Percentiles rank a stretch among this genome's conserved stretches.
Conservation (phyloP, 2,888 invertebrate genomes). For the Norana najaformis region DNA sequence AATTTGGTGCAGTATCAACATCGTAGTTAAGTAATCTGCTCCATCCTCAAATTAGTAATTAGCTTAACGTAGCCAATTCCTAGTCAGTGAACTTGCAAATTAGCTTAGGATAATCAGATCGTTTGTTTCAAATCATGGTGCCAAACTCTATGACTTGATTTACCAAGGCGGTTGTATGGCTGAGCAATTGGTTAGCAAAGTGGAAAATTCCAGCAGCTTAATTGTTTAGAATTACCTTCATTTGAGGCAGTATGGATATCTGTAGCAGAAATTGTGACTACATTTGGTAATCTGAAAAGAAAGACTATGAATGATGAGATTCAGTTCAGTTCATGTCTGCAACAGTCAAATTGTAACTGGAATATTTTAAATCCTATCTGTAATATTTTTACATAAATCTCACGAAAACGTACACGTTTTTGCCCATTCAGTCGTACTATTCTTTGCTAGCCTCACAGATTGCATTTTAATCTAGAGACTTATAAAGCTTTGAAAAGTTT, state of each 20-base stretch:
- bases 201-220: not conserved
- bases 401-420: not conserved
- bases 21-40: too few species aligned
- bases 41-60: too few species aligned
- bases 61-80: too few species aligned
- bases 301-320: not conserved
- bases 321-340: not conserved
- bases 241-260: not conserved
- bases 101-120: too few species aligned
- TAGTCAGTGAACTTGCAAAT: too few species aligned
- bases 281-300: not conserved
- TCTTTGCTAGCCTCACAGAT: not conserved
- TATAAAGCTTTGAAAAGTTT: not conserved
- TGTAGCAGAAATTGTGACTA: not conserved
- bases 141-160: constrained; percentile 1
- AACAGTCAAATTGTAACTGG: not conserved
- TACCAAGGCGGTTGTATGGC: not conserved
- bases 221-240: not conserved
- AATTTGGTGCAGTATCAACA: too few species aligned
- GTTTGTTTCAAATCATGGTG: not conserved
- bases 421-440: not conserved
- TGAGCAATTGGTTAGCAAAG: not conserved
- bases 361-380: not conserved
- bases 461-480: constrained; percentile 3
- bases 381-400: not conserved